Conservation (phyloP, 1,140 invertebrate genomes). For the Melanaphis sacchari region DNA sequence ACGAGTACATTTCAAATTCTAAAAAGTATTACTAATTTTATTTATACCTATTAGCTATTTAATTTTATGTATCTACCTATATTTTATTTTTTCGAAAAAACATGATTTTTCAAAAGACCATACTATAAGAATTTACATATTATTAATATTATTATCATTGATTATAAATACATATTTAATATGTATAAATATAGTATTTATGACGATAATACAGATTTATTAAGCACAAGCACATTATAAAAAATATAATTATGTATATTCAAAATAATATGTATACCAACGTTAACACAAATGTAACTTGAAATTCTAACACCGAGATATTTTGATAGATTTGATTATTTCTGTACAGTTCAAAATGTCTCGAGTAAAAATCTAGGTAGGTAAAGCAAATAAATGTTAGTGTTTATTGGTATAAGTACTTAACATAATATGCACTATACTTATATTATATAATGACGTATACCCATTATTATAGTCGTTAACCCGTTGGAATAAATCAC, state of each 20-base stretch:
- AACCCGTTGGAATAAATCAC: not conserved
- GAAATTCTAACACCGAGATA: not conserved
- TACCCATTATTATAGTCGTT: not conserved
- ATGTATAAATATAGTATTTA: no score
- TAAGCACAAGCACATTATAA: not conserved
- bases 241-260: not conserved
- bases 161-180: no score
- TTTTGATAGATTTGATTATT: not conserved
- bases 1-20: no score
- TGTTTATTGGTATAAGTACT: not conserved
- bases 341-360: not conserved
- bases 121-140: no score
- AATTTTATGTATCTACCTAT: no score
- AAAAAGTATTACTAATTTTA: no score
- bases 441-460: not conserved
- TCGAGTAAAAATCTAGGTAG: not conserved
- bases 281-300: not conserved
- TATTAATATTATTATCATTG: no score
- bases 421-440: not conserved
- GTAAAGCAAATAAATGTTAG: not conserved
- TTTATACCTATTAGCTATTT: no score
- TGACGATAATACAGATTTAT: no score
- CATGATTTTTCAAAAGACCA: no score
- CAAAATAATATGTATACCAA: not conserved
- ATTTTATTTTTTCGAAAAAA: no score